Evolutionary conservation across 2,888 invertebrate species (phyloP).

Genomic region (Alcis repandata): DNA sequence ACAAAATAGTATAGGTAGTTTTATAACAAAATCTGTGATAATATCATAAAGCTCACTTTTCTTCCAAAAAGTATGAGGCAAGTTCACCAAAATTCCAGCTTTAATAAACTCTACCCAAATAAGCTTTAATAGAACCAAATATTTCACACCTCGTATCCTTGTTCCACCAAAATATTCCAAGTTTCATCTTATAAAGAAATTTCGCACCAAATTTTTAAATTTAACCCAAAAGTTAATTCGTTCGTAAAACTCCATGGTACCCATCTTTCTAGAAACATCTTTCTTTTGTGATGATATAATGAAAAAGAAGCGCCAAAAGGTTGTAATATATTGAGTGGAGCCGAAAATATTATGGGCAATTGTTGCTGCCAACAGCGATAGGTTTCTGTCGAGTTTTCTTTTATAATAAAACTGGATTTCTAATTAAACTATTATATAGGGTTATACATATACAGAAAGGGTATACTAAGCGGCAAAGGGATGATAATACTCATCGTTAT

Average conservation of each 20-base stretch:
- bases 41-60: too few relatives aligned
- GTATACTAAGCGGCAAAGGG: too few relatives aligned
- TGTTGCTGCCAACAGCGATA: background rate
- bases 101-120: conserved; percentile 2
- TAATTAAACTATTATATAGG: too few relatives aligned
- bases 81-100: background rate
- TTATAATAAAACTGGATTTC: background rate
- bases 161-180: conserved; percentile 14
- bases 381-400: background rate
- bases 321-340: conserved; percentile 16
- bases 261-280: conserved; percentile 15
- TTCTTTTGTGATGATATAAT: conserved; percentile 37
- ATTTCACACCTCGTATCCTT: background rate
- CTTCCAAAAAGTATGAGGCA: background rate
- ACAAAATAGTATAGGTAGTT: too few relatives aligned
- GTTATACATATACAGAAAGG: too few relatives aligned
- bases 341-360: conserved; percentile 6
- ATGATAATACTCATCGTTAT: too few relatives aligned
- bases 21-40: too few relatives aligned
- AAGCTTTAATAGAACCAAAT: background rate
- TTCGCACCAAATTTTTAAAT: conserved; percentile 21
- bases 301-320: conserved; percentile 31
- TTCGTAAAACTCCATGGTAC: conserved; percentile 25
- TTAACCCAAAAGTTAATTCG: conserved; percentile 23
- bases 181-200: conserved; percentile 1